Evolutionary conservation across 2,888 invertebrate genomes (phyloP), one percentile per base, ranked within the genome.

Genomic region (Perizoma affinitatum): DNA sequence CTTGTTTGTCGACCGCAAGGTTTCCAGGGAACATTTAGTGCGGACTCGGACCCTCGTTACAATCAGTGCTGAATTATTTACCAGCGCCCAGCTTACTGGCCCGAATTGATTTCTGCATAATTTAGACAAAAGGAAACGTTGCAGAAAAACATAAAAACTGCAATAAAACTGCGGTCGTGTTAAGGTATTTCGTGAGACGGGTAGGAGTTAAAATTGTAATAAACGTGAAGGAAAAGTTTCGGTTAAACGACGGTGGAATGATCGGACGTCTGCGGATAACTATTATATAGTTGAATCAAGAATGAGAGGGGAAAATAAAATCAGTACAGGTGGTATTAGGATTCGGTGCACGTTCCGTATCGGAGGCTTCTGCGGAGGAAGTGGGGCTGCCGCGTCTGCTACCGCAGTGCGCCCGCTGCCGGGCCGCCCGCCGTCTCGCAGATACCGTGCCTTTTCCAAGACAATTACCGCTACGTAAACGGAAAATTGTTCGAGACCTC

Each of bases 381-480:
- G 75, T 73, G 81, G 69, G 68, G 69, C 76, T 80, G 85, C 82
- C 80, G 79, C 79, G 78, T 73, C 73, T 78, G 80, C 79, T 83
- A 78, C 87, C 88, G 90, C 90, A 89, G 75, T 87, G 88, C 90
- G 88, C 87, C 10, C 76, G 72, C 68, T 70, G 66, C 72, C 72
- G 63, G 74, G n/a, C n/a, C 90, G 88, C 87, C 10, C 66, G 69
- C 76, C 75, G 76, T 72, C 78, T 78, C 78, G 72, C 68, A 77
- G 82, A 80, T 81, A 82, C 75, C 79, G 75, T 87, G 86, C 85
- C 86, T 86, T 83, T 81, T 85, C 83, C 86, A 82, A 88, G 87
- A 89, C 88, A 90, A 90, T 90, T 90, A 90, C 89, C 82, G 84
- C 87, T 83, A 86, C 86, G 87, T 87, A 88, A 89, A 87, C 89